Conservation (phyloP, 2,888 invertebrate genomes). For the Perdita meconis region DNA sequence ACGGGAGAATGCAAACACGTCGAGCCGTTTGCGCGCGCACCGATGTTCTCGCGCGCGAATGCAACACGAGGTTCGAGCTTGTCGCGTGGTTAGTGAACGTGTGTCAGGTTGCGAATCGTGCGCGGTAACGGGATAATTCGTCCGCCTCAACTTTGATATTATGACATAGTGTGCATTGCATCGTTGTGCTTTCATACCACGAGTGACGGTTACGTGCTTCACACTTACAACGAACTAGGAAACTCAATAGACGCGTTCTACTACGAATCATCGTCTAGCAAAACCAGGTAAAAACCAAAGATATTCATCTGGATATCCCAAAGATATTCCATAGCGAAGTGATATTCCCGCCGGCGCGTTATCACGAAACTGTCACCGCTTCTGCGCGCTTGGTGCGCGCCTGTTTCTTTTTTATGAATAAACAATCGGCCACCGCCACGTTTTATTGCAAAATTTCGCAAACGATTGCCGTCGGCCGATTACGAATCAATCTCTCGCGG, state of each 20-base stretch:
- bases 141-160: background rate
- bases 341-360: too few relatives aligned
- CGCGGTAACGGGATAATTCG: background rate
- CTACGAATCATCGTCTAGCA: background rate
- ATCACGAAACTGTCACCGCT: too few relatives aligned
- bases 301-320: too few relatives aligned
- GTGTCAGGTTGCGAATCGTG: background rate
- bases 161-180: background rate
- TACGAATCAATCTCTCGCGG: too few relatives aligned
- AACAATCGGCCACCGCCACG: background rate
- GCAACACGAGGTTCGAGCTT: conserved; percentile 26
- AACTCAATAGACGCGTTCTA: background rate
- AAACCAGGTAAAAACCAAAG: background rate
- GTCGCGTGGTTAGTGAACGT: conserved; percentile 17
- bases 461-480: background rate
- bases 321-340: too few relatives aligned
- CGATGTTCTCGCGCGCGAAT: conserved; percentile 43
- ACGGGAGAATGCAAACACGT: conserved; percentile 10
- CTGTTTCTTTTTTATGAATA: background rate
- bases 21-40: conserved; percentile 36
- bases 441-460: background rate
- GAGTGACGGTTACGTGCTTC: conserved; percentile 1
- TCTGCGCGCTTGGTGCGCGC: too few relatives aligned
- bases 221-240: conserved; percentile 8
- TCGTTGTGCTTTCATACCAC: conserved; percentile 3